phyloP scores from a whole-genome alignment of 2,888 invertebrate genomes.

The Crocallis elinguaria region DNA sequence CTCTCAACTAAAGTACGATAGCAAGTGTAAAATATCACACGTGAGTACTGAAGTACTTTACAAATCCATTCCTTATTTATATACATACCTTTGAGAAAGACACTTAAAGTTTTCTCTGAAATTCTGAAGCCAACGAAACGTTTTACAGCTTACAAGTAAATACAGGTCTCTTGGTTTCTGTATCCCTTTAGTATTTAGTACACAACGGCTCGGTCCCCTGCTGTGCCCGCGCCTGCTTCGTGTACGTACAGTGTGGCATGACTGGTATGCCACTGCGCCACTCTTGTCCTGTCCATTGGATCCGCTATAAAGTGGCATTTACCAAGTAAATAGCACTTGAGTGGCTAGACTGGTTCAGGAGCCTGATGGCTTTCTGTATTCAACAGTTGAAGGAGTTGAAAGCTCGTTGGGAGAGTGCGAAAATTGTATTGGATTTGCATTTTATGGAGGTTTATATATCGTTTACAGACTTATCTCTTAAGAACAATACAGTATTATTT shows the following conservation, averaged over 20 bases:
- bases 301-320: slow-evolving; percentile 24
- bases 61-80: no score
- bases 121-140: no score
- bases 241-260: not conserved
- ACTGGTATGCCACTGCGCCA: slow-evolving; percentile 35
- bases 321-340: slow-evolving; percentile 33
- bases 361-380: slow-evolving; percentile 6
- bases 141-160: no score
- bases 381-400: not conserved
- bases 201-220: slow-evolving; percentile 13
- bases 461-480: no score
- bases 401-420: not conserved
- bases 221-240: slow-evolving; percentile 3
- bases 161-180: not conserved
- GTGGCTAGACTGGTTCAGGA: slow-evolving; percentile 10
- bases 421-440: not conserved
- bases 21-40: no score
- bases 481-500: no score
- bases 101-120: no score
- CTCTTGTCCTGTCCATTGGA: slow-evolving; percentile 48
- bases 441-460: no score
- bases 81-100: no score
- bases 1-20: no score
- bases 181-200: not conserved
- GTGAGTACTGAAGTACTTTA: no score